phyloP scores from a whole-genome alignment of 2,797 vertebrate genomes.

The Cottoperca gobio region DNA sequence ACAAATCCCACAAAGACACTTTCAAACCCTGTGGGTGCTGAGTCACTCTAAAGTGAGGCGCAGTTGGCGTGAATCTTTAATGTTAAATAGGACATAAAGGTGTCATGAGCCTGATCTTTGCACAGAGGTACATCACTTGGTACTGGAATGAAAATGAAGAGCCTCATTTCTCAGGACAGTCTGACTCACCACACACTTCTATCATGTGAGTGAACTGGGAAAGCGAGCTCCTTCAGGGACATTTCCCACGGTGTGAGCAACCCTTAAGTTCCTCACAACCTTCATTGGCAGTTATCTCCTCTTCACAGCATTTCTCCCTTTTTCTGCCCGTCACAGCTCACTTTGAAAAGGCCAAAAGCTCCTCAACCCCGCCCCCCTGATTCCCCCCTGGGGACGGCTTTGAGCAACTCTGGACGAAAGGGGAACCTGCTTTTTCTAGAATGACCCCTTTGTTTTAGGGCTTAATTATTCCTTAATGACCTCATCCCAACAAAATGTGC shows the following conservation, averaged over 20 bases:
- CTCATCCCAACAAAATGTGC: conserved; percentile 79
- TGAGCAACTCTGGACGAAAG: conserved; percentile 69
- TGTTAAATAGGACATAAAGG: conserved; percentile 50
- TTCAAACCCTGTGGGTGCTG: conserved; percentile 21
- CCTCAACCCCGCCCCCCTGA: conserved; percentile 44
- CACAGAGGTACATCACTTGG: conserved; percentile 50
- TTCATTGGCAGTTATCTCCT: conserved; percentile 66
- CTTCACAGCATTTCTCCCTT: conserved; percentile 56
- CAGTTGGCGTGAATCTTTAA: conserved; percentile 33
- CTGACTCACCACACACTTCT: conserved; percentile 53
- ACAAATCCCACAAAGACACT: conserved; percentile 45
- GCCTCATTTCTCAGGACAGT: conserved; percentile 44
- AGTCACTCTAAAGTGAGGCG: conserved; percentile 37
- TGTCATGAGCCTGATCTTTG: conserved; percentile 54
- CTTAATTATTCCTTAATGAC: conserved; percentile 82
- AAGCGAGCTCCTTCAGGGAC: conserved; percentile 31
- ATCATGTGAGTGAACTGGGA: conserved; percentile 44
- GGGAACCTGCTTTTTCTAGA: conserved; percentile 75
- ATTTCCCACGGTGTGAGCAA: conserved; percentile 76
- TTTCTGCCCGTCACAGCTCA: conserved; percentile 68
- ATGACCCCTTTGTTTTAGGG: conserved; percentile 81
- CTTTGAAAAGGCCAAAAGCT: conserved; percentile 80
- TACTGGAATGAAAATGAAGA: conserved; percentile 24
- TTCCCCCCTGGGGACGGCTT: conserved; percentile 72
- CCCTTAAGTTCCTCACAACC: conserved; percentile 54